phyloP scores from a whole-genome alignment of 2,888 invertebrate genomes.

The Sylvicola fuscatus region DNA sequence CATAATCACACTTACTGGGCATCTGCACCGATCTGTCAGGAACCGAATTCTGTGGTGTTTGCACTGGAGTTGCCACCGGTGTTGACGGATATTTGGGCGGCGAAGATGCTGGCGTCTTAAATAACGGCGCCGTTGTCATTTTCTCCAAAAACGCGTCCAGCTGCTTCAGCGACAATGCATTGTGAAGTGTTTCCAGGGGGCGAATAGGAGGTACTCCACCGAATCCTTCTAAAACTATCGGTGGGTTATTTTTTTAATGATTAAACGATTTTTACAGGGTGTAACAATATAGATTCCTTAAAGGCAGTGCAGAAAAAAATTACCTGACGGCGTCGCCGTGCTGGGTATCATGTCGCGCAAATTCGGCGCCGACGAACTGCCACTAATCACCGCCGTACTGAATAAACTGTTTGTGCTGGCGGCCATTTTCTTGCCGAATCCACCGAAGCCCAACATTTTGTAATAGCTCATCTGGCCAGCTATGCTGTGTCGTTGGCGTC shows the following conservation, averaged over 20 bases:
- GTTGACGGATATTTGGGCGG: slow-evolving; percentile 43
- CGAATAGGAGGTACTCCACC: slow-evolving; percentile 89
- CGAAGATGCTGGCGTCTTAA: slow-evolving; percentile 50
- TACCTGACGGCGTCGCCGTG: slow-evolving; percentile 52
- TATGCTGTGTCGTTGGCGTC: slow-evolving; percentile 89
- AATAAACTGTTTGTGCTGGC: slow-evolving; percentile 68
- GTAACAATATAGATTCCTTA: no score
- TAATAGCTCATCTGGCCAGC: slow-evolving; percentile 89
- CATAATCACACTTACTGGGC: slow-evolving; percentile 8
- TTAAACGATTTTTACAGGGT: no score
- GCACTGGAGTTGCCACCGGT: slow-evolving; percentile 24
- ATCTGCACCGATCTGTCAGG: slow-evolving; percentile 11
- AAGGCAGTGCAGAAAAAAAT: no score
- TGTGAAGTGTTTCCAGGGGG: slow-evolving; percentile 93
- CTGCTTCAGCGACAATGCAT: slow-evolving; percentile 81
- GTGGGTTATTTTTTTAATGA: no score
- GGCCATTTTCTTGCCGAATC: slow-evolving; percentile 42
- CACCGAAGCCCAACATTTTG: slow-evolving; percentile 65
- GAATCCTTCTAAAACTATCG: slow-evolving; percentile 42
- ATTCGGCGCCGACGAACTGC: slow-evolving; percentile 82
- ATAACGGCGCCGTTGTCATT: slow-evolving; percentile 56
- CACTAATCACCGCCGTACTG: slow-evolving; percentile 91
- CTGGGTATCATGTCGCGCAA: slow-evolving; percentile 71
- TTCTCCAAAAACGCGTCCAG: slow-evolving; percentile 76
- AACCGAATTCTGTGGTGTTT: slow-evolving; percentile 14